A percentile compares a stretch with the other conserved stretches of the same genome.
phyloP scores from a whole-genome alignment of 2,888 invertebrate genomes.

The Anorthoa munda region DNA sequence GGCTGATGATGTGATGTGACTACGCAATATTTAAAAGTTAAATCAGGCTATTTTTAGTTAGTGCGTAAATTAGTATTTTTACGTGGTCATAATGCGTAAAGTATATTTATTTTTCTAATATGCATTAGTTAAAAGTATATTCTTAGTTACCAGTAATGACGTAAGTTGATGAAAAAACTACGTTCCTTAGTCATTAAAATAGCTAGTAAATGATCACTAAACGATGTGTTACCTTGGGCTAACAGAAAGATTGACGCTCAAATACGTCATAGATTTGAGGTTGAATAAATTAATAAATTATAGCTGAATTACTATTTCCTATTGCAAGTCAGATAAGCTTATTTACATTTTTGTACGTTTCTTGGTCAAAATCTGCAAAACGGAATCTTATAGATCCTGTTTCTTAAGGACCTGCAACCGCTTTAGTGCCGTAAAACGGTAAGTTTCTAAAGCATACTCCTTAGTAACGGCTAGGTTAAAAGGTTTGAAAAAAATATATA shows the following conservation, averaged over 20 bases:
- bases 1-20: too few relatives aligned
- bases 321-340: not conserved
- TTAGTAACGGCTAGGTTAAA: too few relatives aligned
- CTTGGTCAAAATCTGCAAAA: too few relatives aligned
- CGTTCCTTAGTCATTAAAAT: not conserved
- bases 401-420: too few relatives aligned
- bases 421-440: too few relatives aligned
- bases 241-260: not conserved
- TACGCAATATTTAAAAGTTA: not conserved
- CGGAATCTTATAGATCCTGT: too few relatives aligned
- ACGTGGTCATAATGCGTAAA: not conserved
- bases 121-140: not conserved
- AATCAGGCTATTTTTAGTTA: not conserved
- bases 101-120: not conserved
- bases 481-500: too few relatives aligned
- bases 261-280: constrained; percentile 5
- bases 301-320: not conserved
- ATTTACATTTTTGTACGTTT: not conserved
- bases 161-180: not conserved
- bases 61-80: not conserved
- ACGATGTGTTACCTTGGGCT: constrained; percentile 13
- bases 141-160: constrained; percentile 10
- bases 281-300: not conserved
- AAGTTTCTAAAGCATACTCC: too few relatives aligned
- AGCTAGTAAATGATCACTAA: not conserved